Evolutionary conservation across 2,888 invertebrate species (phyloP), one percentile per base, ranked within the genome.

Genomic region (Yponomeuta cagnagella): DNA sequence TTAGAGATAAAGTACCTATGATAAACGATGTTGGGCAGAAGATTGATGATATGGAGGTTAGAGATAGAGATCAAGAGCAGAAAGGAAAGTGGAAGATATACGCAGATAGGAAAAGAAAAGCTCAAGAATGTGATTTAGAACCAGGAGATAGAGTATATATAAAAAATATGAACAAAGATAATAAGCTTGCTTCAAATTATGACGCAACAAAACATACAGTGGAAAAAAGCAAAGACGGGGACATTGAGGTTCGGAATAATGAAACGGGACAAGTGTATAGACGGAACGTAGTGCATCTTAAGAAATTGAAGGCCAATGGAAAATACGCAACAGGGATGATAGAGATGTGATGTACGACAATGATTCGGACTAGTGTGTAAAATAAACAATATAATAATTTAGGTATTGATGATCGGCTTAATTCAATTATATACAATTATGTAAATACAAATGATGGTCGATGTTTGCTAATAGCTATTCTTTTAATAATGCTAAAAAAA

Each of bases 101-200:
- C 15, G 31, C 48, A 3, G 65, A 66, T 48, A 48, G 70, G 63
- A 66, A 65, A 33, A 65, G 70, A n/a, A 66, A 10, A 70, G 70
- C 70, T 5, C 23, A 30, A 66, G 37, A 23, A 23, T 23, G 23
- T 23, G 23, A 23, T 23, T 23, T 23, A 23, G 23, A 23, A 23
- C 23, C 23, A 70, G 4, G 71, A 10, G 68, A 66, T 33, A 70
- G 66, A 70, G 70, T 65, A 3, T 70, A 70, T 31, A 2, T 64
- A 52, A 71, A 71, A 63, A 63, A 71, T 37, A 71, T 71, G 71
- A 30, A 15, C 23, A 71, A 68, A 58, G 68, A 31, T 15, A 71
- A 68, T 43, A 71, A 71, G 37, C 30, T 67, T 8, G 58, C n/a
- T n/a, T n/a, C 37, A 37, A 67, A 52, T 37, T 71, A 64, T 48